Conservation (phyloP, 2,113 vertebrate species). For the Ahaetulla prasina region DNA sequence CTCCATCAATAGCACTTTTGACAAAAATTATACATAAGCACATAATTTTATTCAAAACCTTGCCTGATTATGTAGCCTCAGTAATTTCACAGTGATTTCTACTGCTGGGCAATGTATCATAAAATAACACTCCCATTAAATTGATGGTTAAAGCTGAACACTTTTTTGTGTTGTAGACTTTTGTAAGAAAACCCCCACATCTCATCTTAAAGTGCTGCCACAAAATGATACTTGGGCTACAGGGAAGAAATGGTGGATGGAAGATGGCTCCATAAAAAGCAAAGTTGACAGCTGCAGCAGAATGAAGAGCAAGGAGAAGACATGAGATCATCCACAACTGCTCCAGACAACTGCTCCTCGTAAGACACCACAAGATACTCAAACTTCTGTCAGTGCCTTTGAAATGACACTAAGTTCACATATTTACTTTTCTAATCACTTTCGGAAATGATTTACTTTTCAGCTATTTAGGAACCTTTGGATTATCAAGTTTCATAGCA, state of each 20-base stretch:
- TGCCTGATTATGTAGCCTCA: fast-evolving
- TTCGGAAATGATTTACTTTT: neutral
- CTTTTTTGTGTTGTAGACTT: neutral
- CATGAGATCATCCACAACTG: neutral
- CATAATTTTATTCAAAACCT: constrained; percentile 19
- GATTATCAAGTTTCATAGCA: neutral
- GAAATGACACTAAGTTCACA: neutral
- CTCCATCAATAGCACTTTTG: neutral
- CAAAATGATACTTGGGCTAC: neutral
- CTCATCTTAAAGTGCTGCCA: fast-evolving
- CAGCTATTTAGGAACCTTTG: neutral
- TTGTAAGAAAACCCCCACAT: neutral
- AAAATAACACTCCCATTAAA: constrained; percentile 35
- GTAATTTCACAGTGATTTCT: constrained; percentile 18
- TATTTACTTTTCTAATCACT: neutral
- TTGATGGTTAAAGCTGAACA: constrained; percentile 24
- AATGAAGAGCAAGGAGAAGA: neutral
- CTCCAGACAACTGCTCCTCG: neutral
- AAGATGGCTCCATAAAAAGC: neutral
- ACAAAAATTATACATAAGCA: neutral
- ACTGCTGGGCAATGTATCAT: neutral
- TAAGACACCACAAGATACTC: neutral
- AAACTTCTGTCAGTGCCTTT: neutral
- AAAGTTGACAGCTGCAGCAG: neutral
- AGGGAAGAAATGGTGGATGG: neutral